These are phyloP conservation scores for Azemiops feae DNA, from an alignment of 2,113 vertebrate species.

Conservation along the genomic window DNA sequence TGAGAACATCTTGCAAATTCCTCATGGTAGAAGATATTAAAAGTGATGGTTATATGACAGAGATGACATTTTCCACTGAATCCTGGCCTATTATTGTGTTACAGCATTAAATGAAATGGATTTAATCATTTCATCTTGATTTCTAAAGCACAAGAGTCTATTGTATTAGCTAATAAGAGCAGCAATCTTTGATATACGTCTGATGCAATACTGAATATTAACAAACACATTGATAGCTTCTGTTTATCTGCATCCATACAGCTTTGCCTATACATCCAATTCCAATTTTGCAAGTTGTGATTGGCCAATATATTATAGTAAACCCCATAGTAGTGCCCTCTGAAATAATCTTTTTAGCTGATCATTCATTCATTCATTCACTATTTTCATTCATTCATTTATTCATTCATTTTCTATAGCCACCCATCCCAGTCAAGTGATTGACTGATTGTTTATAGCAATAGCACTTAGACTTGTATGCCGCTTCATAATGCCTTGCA, in stretches of 20 bases:
- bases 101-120: neutral
- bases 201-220: neutral
- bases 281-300: neutral
- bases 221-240: neutral
- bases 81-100: neutral
- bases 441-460: neutral
- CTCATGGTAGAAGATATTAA: neutral
- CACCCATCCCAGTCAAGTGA: neutral
- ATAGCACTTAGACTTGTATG: no score
- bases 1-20: neutral
- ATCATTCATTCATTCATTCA: neutral
- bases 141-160: neutral
- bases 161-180: neutral
- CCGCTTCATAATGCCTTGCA: no score
- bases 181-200: neutral
- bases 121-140: neutral
- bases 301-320: neutral
- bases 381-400: neutral
- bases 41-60: neutral
- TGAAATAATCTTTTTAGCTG: neutral
- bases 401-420: neutral
- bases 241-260: neutral
- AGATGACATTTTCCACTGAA: neutral
- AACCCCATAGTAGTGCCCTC: neutral
- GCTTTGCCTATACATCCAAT: neutral